These are phyloP conservation scores for Hyperopisus bebe DNA, from an alignment of 2,113 vertebrate species.

Conservation along the genomic window DNA sequence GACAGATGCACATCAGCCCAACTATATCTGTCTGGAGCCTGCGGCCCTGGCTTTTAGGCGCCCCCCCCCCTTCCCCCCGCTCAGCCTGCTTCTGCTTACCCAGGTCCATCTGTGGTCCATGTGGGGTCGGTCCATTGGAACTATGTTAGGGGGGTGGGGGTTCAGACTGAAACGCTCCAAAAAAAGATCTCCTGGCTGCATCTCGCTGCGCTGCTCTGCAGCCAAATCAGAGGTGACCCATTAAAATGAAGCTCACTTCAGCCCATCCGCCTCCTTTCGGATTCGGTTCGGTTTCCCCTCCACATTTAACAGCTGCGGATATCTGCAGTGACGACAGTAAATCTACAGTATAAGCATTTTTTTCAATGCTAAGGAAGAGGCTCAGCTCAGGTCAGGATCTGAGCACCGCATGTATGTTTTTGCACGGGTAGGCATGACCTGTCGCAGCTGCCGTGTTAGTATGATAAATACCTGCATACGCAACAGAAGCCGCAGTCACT, in stretches of 20 bases:
- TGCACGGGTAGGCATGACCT: background rate
- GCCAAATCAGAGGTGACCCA: background rate
- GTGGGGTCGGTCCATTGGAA: background rate
- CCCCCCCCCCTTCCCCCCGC: background rate
- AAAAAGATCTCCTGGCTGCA: background rate
- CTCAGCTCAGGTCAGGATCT: background rate
- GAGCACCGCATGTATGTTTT: background rate
- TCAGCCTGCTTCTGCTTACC: background rate
- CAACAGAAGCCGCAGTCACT: background rate
- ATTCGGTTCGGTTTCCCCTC: background rate
- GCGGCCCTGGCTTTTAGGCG: background rate
- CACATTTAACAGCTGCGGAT: background rate
- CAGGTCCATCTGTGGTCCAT: conserved; percentile 19
- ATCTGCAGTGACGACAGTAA: background rate
- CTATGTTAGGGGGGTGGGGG: background rate
- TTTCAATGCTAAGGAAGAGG: background rate
- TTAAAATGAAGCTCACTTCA: background rate
- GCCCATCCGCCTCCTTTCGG: background rate
- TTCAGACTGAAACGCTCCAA: background rate
- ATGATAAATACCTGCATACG: background rate
- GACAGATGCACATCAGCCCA: conserved; percentile 65
- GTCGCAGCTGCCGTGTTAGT: background rate
- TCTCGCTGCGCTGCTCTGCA: background rate
- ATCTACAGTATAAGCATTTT: background rate
- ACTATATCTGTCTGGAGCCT: conserved; percentile 30